Conservation (phyloP, 2,888 invertebrate genomes). For the Mesorhabditis belari region DNA sequence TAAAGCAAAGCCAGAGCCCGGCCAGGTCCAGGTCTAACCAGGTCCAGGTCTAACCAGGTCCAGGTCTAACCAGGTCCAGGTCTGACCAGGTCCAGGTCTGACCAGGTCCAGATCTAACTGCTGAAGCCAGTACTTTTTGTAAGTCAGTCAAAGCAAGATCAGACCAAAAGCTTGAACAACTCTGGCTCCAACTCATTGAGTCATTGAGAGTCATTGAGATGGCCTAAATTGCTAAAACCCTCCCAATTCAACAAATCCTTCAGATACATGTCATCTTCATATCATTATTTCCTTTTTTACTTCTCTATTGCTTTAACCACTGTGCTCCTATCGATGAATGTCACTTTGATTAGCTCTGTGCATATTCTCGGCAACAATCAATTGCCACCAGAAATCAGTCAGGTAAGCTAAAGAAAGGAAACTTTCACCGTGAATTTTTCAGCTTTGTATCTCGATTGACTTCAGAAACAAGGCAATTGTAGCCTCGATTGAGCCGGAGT, state of each 20-base stretch:
- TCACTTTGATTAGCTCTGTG: constrained; percentile 40
- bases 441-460: constrained; percentile 25
- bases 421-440: background rate
- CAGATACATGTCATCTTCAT: constrained; percentile 39
- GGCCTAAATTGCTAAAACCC: background rate
- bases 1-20: too few species aligned
- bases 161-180: background rate
- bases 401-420: constrained; percentile 12
- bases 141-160: too few species aligned
- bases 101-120: too few species aligned
- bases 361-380: constrained; percentile 43
- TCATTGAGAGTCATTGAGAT: too few species aligned
- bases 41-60: too few species aligned
- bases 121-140: too few species aligned
- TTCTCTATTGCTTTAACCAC: constrained; percentile 28
- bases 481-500: constrained; percentile 10
- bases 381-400: constrained; percentile 45
- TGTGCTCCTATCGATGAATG: constrained; percentile 32
- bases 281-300: constrained; percentile 40
- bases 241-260: constrained; percentile 5
- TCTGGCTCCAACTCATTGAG: background rate
- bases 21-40: too few species aligned
- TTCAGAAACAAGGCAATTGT: constrained; percentile 13
- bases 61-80: too few species aligned
- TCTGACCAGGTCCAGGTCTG: too few species aligned